Conservation (phyloP, 2,113 vertebrate genomes). For the Anguilla rostrata region DNA sequence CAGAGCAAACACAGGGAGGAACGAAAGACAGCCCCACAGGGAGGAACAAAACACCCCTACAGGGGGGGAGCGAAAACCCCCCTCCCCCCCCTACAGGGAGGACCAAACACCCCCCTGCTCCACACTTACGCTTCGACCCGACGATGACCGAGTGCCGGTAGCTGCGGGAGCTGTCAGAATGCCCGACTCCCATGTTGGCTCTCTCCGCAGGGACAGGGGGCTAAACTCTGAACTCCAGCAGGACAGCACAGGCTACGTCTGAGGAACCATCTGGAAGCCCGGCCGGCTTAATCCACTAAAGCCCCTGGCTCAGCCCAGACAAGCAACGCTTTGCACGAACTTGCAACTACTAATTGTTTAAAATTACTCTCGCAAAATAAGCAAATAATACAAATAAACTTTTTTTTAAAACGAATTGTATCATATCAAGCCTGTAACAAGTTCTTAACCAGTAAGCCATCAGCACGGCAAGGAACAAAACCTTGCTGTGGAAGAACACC, state of each 20-base stretch:
- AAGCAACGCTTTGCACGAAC: neutral
- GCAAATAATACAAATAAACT: neutral
- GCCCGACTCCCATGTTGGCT: conserved; percentile 66
- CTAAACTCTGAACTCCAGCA: neutral
- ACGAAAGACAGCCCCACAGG: no score
- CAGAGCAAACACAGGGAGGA: no score
- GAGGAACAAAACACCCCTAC: no score
- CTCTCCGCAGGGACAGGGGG: neutral
- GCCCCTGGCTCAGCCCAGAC: neutral
- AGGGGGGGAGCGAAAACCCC: no score
- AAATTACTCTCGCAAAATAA: neutral
- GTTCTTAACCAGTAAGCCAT: neutral
- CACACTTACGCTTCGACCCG: conserved; percentile 64
- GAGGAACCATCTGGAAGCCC: neutral
- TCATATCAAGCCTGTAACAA: neutral
- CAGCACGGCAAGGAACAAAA: neutral
- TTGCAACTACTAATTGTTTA: neutral
- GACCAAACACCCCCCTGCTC: neutral
- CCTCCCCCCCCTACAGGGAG: no score
- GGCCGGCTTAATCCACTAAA: neutral
- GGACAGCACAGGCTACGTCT: neutral
- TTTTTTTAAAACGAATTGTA: neutral
- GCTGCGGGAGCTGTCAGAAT: conserved; percentile 61
- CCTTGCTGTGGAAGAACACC: no score
- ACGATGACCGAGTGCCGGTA: conserved; percentile 53